Base-by-base conservation (phyloP, 2,797 vertebrate species). In the Masticophis lateralis region DNA sequence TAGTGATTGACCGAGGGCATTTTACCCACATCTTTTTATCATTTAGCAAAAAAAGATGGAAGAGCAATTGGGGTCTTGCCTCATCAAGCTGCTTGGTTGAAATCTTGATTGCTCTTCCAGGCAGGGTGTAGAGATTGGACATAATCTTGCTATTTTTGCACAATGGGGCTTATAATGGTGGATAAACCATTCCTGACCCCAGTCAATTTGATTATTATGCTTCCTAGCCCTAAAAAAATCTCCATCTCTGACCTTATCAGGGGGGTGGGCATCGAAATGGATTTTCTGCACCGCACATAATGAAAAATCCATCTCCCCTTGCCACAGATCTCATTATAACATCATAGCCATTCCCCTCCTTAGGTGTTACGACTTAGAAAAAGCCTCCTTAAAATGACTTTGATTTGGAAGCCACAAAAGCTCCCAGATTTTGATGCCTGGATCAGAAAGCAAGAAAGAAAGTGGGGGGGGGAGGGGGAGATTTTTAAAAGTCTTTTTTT, bases 61-160 rank as follows among this genome's bases (percentile, higher is more conserved):
- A 94, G 63, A 60, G 61, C 91, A 96, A 91, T 11, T 96, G 95
- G 53, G 94, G 93, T 97, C 96, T 91, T 90, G 91, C 56, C 92
- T 93, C 37, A 61, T 61, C 86, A 91, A 93, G 86, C 79, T 94
- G 87, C 90, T 88, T 93, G 0, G 0, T 43, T 94, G 94, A 89
- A 93, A 47, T 12, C 0, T 60, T 94, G 92, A 63, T 11, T n/a
- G 91, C 25, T 94, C 88, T 13, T 51, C 92, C 91, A 22, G 59
- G 63, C 57, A 87, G 74, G 90, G 37, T 0, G 93, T 88, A 89
- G 32, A 93, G 90, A 20, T 93, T 79, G 86, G 8, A 79, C 9
- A 12, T 92, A 94, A 95, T 96, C 93, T 93, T 79, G 59, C 0
- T 92, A 56, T 95, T 95, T 88, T 63, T 83, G 37, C 47, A 92